Evolutionary conservation across 1,140 invertebrate genomes (phyloP).

Genomic region (Aphis gossypii): DNA sequence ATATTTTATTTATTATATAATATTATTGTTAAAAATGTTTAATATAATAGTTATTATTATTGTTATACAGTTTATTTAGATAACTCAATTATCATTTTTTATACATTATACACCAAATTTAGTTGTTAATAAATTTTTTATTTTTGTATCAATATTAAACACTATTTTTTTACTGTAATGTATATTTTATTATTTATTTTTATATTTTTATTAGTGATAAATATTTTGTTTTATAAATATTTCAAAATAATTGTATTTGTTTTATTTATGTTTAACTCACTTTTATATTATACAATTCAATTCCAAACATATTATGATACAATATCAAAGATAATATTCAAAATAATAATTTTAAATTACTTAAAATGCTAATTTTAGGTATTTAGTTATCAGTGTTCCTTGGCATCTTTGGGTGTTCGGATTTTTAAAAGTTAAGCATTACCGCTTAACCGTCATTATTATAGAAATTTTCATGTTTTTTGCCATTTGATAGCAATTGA

Average conservation of each 20-base stretch:
- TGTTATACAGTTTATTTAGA: neutral
- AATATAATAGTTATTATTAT: neutral
- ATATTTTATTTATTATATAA: neutral
- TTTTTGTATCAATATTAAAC: neutral
- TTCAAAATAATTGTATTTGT: neutral
- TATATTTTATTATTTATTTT: neutral
- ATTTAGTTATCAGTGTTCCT: neutral
- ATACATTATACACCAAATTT: constrained; percentile 5
- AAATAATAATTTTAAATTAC: neutral
- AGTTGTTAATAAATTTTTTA: neutral
- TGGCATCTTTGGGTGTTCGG: neutral
- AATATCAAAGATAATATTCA: neutral
- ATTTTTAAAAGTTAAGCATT: too few relatives aligned
- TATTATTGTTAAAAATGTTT: constrained; percentile 20
- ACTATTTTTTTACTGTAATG: neutral
- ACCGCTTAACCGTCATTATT: neutral
- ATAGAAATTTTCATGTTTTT: neutral
- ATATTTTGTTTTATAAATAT: neutral
- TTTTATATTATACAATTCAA: neutral
- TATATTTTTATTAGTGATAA: neutral
- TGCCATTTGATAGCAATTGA: neutral
- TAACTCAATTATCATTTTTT: neutral
- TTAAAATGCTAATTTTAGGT: too few relatives aligned
- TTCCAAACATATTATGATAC: neutral
- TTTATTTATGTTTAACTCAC: neutral